Evolutionary conservation across 2,113 vertebrate species (phyloP).

Genomic region (Lepisosteus osseus): DNA sequence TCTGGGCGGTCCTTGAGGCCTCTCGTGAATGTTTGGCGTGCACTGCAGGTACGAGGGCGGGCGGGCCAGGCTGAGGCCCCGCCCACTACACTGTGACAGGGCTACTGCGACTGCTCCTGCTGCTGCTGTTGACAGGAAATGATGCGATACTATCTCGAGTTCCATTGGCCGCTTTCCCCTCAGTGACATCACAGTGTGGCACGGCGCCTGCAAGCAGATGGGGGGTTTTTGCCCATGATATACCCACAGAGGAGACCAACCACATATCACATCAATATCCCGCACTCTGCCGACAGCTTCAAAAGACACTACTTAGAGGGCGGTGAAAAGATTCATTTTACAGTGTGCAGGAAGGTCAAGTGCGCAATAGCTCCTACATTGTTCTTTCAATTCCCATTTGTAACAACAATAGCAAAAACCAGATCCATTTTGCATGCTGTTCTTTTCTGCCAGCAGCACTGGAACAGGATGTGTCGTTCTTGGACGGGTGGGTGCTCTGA

Average conservation of each 20-base stretch:
- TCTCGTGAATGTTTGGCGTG: no score
- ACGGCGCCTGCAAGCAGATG: constrained; percentile 62
- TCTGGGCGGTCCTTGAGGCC: no score
- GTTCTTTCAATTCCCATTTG: no score
- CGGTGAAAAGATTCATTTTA: neutral
- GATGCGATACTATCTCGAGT: constrained; percentile 47
- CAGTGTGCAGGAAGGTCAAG: neutral
- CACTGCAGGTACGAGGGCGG: no score
- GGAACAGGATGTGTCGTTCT: neutral
- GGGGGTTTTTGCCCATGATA: constrained; percentile 36
- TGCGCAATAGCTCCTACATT: no score
- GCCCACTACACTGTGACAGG: constrained; percentile 55
- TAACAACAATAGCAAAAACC: no score
- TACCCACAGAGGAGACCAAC: constrained; percentile 7
- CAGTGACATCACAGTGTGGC: constrained; percentile 47
- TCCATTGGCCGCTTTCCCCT: constrained; percentile 59
- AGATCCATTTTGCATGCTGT: neutral
- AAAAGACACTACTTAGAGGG: neutral
- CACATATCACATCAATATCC: neutral
- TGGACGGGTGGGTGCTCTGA: neutral
- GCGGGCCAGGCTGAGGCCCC: neutral
- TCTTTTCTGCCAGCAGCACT: neutral
- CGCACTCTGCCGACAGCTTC: neutral
- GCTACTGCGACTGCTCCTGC: constrained; percentile 60
- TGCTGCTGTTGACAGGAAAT: constrained; percentile 50